A percentile compares a stretch with the other conserved stretches of the same genome.
Conservation (phyloP, 2,888 invertebrate genomes). For the Chromoteleia sp. region DNA sequence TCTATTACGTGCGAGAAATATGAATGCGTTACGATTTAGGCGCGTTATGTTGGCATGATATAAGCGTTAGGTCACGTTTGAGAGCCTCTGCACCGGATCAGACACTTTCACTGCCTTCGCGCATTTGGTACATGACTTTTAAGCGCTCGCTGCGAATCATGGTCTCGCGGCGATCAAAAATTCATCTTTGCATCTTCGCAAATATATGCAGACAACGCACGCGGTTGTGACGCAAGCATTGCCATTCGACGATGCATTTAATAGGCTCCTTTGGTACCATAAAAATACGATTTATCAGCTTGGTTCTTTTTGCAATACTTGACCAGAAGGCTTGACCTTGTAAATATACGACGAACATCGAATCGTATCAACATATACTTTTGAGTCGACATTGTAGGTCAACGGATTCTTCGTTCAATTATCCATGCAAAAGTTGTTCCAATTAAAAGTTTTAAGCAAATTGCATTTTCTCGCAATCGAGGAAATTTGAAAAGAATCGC, state of each 20-base stretch:
- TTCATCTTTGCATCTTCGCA: constrained; percentile 20
- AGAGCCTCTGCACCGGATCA: constrained; percentile 75
- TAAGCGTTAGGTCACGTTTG: constrained; percentile 70
- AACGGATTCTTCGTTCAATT: not conserved
- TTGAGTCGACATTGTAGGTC: constrained; percentile 19
- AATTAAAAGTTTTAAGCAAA: too few species aligned
- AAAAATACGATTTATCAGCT: constrained; percentile 9
- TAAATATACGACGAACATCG: constrained; percentile 14
- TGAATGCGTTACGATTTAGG: constrained; percentile 45
- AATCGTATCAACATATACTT: constrained; percentile 35
- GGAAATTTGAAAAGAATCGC: too few species aligned
- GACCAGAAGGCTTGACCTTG: constrained; percentile 51
- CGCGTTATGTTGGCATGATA: constrained; percentile 71
- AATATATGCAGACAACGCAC: constrained; percentile 1
- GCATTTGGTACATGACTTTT: constrained; percentile 70
- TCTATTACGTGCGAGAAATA: constrained; percentile 48
- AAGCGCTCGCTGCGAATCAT: constrained; percentile 15
- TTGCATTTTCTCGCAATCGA: too few species aligned
- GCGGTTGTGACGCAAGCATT: constrained; percentile 18
- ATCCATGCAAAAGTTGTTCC: too few species aligned
- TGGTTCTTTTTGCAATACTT: constrained; percentile 17
- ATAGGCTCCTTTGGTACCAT: not conserved
- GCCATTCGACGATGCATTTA: constrained; percentile 27
- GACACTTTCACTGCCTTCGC: constrained; percentile 80
- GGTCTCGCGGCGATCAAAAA: constrained; percentile 16